Evolutionary conservation across 2,888 invertebrate genomes (phyloP).

Genomic region (Sesia bembeciformis): DNA sequence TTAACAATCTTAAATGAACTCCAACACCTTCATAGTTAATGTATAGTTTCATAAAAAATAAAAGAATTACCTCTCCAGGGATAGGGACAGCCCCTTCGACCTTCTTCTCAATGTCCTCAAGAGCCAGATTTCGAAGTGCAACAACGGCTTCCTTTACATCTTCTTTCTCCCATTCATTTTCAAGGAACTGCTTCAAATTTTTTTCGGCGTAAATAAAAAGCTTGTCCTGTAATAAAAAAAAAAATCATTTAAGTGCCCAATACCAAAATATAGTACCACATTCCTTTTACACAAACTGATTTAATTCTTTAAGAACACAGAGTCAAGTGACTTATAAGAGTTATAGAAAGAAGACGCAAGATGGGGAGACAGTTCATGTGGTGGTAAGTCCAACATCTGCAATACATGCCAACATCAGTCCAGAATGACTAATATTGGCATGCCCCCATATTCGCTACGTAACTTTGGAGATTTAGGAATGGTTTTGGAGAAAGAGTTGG

Average conservation of each 20-base stretch:
- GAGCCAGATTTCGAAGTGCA: conserved; percentile 77
- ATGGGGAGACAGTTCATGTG: too few relatives aligned
- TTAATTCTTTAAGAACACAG: too few relatives aligned
- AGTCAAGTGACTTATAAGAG: too few relatives aligned
- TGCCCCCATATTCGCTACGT: too few relatives aligned
- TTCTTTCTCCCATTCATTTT: conserved; percentile 79
- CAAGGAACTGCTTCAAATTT: conserved; percentile 81
- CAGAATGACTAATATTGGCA: too few relatives aligned
- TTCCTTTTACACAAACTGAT: too few relatives aligned
- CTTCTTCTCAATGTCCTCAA: conserved; percentile 72
- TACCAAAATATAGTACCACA: not conserved
- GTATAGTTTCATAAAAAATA: not conserved
- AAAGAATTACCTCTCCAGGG: conserved; percentile 54
- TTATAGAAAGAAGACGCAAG: too few relatives aligned
- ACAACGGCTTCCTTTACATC: conserved; percentile 79
- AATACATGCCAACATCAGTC: too few relatives aligned
- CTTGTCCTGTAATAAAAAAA: conserved; percentile 75
- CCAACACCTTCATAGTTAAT: not conserved
- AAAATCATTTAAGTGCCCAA: not conserved
- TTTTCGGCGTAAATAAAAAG: conserved; percentile 85
- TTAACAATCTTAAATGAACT: too few relatives aligned
- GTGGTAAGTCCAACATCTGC: too few relatives aligned
- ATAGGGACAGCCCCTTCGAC: conserved; percentile 74
- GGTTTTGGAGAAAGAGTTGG: too few relatives aligned
- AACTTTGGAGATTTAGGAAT: too few relatives aligned